Evolutionary conservation across 30 jellyfish, hydroid and myxozoan species (phyloP), one percentile per base, ranked within the genome.

Genomic region (Cassiopea andromeda): DNA sequence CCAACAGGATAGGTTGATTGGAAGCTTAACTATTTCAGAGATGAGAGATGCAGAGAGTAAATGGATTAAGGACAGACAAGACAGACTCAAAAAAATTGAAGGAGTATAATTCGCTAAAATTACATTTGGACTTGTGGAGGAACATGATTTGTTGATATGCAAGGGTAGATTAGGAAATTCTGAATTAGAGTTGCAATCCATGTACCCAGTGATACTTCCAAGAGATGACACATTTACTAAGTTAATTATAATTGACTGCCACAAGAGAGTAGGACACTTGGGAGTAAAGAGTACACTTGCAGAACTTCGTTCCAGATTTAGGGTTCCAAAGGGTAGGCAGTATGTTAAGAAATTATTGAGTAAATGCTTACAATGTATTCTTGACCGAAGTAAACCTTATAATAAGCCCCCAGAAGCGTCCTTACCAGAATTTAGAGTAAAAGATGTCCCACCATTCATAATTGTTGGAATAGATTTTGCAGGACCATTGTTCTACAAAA

Each of bases 321-420:
- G 95, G 95, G 79, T 88, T 13, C 73, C 92, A 38, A 78, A 50
- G 50, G 95, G 95, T 44, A 67, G 95, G 44, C 95, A 88, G 48
- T 64, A 78, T 46, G 91, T 88, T 14, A 88, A 87, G 61, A 76
- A 48, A 44, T 60, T 87, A 6, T 1, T 87, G 15, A 60, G 59
- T 45, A 85, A 85, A 38, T 85, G 93, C 58, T 15, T 18, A 7
- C 58, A 18, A 13, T 85, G 93, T 45, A 85, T 14, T n/a, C 69
- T 59, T 27, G 5, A 6, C 6, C 87, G 73, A 73, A 79, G 89
- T 3, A 85, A 48, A 44, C 87, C 88, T 57, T 75, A 19, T 16
- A 72, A 75, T 46, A 49, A 54, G 17, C 89, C 93, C 6, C 80
- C 89, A 72, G 80, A 64, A 73, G 87, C 81, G 74, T 75, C 84